These are phyloP conservation scores for Elymnias hypermnestra DNA, from an alignment of 1,140 invertebrate species.

Conservation along the genomic window DNA sequence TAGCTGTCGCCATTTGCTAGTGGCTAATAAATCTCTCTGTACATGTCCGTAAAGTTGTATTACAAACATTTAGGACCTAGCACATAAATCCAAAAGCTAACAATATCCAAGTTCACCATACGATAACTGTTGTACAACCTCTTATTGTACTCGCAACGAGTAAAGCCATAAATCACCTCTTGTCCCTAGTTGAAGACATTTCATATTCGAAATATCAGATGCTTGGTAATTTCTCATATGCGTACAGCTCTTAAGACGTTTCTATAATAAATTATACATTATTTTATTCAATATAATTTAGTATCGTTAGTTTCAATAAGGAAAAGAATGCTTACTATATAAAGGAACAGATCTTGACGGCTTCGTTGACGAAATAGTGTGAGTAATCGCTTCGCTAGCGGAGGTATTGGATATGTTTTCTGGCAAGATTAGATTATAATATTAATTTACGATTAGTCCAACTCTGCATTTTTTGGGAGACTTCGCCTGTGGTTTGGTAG, in stretches of 20 bases:
- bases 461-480: no score
- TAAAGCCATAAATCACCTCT: conserved; percentile 11
- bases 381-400: no score
- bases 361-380: no score
- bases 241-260: neutral
- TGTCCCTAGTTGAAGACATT: conserved; percentile 10
- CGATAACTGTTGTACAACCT: conserved; percentile 24
- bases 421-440: no score
- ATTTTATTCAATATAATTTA: no score
- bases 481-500: no score
- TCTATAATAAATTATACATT: neutral
- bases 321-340: no score
- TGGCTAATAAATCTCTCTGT: conserved; percentile 14
- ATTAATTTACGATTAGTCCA: no score
- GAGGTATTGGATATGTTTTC: no score
- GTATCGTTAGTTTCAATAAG: no score
- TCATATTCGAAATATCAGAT: conserved; percentile 5
- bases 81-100: conserved; percentile 22
- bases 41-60: conserved; percentile 21
- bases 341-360: no score
- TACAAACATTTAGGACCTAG: conserved; percentile 23
- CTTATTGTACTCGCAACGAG: conserved; percentile 14
- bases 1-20: neutral
- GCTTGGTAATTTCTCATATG: neutral
- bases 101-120: conserved; percentile 21